A percentile compares a stretch with the other conserved stretches of the same genome.
phyloP scores from a whole-genome alignment of 2,797 vertebrate genomes.

The Pelochelys cantorii region DNA sequence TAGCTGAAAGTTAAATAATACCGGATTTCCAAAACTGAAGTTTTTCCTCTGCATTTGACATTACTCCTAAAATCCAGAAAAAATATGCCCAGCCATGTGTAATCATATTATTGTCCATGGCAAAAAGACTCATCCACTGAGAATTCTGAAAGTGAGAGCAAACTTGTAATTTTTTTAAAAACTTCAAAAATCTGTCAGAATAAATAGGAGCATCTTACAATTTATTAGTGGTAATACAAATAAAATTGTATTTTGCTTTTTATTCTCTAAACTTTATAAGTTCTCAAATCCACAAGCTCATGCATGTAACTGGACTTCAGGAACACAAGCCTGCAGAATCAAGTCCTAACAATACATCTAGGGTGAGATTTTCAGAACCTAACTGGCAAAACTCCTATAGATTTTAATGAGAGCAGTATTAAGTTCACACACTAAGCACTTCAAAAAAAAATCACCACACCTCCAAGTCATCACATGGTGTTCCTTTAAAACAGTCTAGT shows the following conservation, averaged over 20 bases:
- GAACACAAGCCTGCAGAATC: neutral
- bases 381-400: neutral
- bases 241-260: neutral
- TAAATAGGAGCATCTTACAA: neutral
- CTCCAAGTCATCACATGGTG: neutral
- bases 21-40: neutral
- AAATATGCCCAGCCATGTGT: neutral
- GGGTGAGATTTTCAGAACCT: neutral
- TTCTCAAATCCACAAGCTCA: neutral
- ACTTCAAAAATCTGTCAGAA: neutral
- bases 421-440: accelerated
- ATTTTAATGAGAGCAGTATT: accelerated
- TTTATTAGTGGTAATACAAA: neutral
- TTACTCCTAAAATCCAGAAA: neutral
- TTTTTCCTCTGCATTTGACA: constrained; percentile 1
- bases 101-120: accelerated
- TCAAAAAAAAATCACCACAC: neutral
- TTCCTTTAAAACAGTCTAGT: neutral
- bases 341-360: neutral
- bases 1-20: neutral
- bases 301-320: neutral
- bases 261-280: neutral
- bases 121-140: neutral
- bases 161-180: neutral
- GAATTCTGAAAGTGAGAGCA: neutral